phyloP scores from a whole-genome alignment of 1,140 invertebrate genomes.

The Cherax destructor region DNA sequence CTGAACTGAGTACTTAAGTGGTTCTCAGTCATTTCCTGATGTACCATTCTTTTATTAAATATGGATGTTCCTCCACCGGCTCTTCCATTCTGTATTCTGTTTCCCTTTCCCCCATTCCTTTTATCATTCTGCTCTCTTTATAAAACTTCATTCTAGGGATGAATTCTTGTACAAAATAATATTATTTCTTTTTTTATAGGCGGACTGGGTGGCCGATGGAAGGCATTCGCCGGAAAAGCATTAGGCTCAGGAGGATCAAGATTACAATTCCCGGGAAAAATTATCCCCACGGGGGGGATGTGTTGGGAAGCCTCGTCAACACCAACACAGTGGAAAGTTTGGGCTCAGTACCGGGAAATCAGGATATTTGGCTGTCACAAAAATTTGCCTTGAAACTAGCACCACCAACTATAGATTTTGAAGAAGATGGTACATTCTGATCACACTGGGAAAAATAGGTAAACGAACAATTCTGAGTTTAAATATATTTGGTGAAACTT shows the following conservation, averaged over 20 bases:
- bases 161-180: neutral
- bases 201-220: conserved; percentile 49
- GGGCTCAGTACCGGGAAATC: conserved; percentile 1
- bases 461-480: neutral
- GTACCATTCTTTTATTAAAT: no score
- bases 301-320: neutral
- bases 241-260: conserved; percentile 42
- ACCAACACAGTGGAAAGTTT: neutral
- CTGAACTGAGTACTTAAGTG: no score
- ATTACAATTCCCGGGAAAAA: conserved; percentile 50
- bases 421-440: conserved; percentile 13
- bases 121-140: no score
- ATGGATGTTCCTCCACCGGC: no score
- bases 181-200: neutral
- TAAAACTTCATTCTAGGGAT: no score
- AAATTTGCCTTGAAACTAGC: conserved; percentile 54
- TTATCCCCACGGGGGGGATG: conserved; percentile 20
- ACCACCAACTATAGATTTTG: conserved; percentile 45
- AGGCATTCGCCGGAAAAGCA: conserved; percentile 36
- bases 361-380: conserved; percentile 51
- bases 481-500: neutral
- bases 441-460: neutral
- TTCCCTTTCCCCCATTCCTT: no score
- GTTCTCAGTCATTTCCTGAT: no score
- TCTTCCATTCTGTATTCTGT: no score